These are phyloP conservation scores for Cryptophagus acutangulus DNA, from an alignment of 2,888 invertebrate genomes.

Conservation along the genomic window DNA sequence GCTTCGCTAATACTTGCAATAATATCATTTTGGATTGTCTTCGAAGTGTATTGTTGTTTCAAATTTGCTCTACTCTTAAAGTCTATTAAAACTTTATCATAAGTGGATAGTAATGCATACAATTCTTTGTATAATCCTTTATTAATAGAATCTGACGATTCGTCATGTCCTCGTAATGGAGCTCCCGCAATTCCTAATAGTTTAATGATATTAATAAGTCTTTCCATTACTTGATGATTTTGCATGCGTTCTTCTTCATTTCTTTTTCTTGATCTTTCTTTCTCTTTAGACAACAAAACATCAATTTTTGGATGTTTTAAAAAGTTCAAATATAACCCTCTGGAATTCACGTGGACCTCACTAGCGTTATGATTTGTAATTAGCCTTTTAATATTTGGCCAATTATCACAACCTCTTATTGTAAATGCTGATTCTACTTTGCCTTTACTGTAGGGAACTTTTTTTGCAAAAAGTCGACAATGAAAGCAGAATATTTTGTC, in stretches of 20 bases:
- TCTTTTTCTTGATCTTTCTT: background rate
- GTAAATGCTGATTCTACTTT: background rate
- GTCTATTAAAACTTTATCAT: background rate
- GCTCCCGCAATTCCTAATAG: background rate
- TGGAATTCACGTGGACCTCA: background rate
- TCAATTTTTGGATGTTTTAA: background rate
- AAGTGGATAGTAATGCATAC: background rate
- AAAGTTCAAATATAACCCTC: constrained; percentile 1
- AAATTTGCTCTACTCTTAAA: constrained; percentile 1
- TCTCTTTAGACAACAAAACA: constrained; percentile 1
- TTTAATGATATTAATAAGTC: constrained; percentile 1
- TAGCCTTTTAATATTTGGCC: constrained; percentile 1
- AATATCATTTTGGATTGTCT: constrained; percentile 1
- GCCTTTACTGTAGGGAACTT: constrained; percentile 1
- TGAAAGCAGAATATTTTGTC: constrained; percentile 1
- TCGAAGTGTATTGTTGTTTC: constrained; percentile 1
- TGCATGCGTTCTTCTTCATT: background rate
- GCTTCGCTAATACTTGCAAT: background rate
- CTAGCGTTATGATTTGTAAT: background rate
- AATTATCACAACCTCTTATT: constrained; percentile 1
- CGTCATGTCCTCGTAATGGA: constrained; percentile 2
- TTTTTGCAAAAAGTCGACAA: background rate
- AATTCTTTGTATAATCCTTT: constrained; percentile 1
- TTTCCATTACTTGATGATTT: constrained; percentile 1
- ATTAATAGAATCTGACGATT: background rate